Evolutionary conservation across 2,797 vertebrate genomes (phyloP), one percentile per base, ranked within the genome.

Genomic region (Hyperoplus immaculatus): DNA sequence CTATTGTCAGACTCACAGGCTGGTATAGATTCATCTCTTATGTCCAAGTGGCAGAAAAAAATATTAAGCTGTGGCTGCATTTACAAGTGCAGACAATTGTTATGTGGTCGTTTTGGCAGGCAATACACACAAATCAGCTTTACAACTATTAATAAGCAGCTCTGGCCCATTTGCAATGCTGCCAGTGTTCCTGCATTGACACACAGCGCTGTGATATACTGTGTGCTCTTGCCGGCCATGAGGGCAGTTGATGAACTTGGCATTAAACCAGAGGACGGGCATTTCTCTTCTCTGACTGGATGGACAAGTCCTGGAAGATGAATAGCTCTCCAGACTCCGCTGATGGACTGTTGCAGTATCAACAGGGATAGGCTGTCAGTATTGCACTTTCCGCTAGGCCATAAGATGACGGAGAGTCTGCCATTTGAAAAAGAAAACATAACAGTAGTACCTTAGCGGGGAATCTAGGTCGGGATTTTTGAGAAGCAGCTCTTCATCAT

Each of bases 161-260:
- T 87, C 58, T 18, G 77, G 77, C 66, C 83, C 81, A 85, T 92
- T 92, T 80, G 71, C 84, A 70, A 77, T 58, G 78, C 81, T 83
- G 77, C 49, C 68, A 76, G 80, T 75, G 78, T 69, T 88, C 79
- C 83, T 70, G 73, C 72, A 84, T 84, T 82, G 84, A 86, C 82
- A 78, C 68, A 57, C 64, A 57, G 54, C 16, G 0, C 59, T 60
- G 80, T 88, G 87, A 94, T 89, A 81, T 88, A 90, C 85, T 83
- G 84, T 85, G 78, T 70, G 65, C 75, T 85, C 77, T 64, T 78
- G 79, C 76, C 83, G 82, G 81, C 78, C 73, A 70, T 67, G 75
- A 87, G 86, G 87, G 80, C 83, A 88, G 89, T 77, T 91, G 86
- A 92, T 92, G 82, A 91, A 91, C 82, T 86, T 92, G 90, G 92